phyloP scores from a whole-genome alignment of 2,113 vertebrate genomes.

The Brachyhypopomus occidentalis region DNA sequence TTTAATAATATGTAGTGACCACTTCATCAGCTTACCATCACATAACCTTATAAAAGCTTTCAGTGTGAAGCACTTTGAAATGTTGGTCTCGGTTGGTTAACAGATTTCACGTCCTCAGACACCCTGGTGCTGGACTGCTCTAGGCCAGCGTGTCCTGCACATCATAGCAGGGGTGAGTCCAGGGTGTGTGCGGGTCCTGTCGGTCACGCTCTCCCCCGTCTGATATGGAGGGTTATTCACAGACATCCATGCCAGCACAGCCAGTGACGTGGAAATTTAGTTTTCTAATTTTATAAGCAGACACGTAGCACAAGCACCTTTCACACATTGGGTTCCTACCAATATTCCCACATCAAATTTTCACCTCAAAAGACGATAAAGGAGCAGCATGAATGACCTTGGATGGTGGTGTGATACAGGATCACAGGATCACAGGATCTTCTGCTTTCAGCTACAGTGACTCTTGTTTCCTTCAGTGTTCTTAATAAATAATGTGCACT shows the following conservation, averaged over 20 bases:
- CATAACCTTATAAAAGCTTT: no score
- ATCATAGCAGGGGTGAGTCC: no score
- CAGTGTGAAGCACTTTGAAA: no score
- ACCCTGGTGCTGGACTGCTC: no score
- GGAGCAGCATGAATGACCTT: background rate
- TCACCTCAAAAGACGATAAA: background rate
- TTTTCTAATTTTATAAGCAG: background rate
- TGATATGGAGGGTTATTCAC: background rate
- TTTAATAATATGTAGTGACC: no score
- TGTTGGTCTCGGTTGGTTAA: no score
- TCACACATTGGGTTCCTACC: background rate
- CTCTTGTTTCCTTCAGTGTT: background rate
- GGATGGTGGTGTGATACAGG: background rate
- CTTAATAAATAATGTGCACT: background rate
- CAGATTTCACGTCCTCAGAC: no score
- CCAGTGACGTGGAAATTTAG: background rate
- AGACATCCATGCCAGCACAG: background rate
- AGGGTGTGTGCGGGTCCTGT: background rate
- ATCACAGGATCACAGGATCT: background rate
- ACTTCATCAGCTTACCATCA: no score
- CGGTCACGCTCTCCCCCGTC: background rate
- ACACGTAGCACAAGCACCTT: background rate
- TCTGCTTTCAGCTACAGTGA: slow-evolving; percentile 1
- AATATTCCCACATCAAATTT: background rate
- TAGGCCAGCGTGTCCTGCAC: no score